phyloP scores from a whole-genome alignment of 2,888 invertebrate species.

The Eristalis intricaria region DNA sequence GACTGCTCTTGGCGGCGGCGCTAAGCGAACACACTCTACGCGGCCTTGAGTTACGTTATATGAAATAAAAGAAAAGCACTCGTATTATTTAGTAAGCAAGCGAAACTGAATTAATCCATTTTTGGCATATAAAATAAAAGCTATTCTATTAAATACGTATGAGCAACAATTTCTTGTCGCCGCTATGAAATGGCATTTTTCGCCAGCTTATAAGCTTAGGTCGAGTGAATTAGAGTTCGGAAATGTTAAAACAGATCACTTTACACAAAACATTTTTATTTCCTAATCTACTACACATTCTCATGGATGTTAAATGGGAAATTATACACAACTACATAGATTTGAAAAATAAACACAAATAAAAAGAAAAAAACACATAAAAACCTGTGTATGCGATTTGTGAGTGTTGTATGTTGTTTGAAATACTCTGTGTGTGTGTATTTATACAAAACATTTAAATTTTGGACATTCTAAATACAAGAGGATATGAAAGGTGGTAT shows the following conservation, averaged over 20 bases:
- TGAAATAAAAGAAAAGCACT: neutral
- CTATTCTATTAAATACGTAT: neutral
- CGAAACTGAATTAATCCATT: neutral
- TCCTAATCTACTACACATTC: neutral
- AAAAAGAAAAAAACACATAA: constrained; percentile 14
- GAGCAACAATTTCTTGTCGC: neutral
- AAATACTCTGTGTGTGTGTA: constrained; percentile 2
- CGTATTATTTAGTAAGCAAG: neutral
- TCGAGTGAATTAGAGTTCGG: constrained; percentile 73
- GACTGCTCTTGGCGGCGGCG: neutral
- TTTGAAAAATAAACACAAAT: constrained; percentile 1
- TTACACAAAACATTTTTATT: neutral
- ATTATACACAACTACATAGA: neutral
- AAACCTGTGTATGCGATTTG: constrained; percentile 41
- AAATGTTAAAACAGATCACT: constrained; percentile 46
- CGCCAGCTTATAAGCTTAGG: constrained; percentile 50
- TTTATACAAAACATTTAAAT: constrained; percentile 7
- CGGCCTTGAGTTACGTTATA: neutral
- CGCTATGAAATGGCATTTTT: neutral
- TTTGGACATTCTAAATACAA: constrained; percentile 12
- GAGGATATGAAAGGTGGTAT: constrained; percentile 26
- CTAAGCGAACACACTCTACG: neutral
- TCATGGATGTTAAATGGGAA: constrained; percentile 5
- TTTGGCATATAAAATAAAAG: neutral
- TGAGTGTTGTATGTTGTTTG: constrained; percentile 35